A percentile compares a stretch with the other conserved stretches of the same genome.
phyloP scores from a whole-genome alignment of 2,797 vertebrate genomes.

The Euthynnus affinis region DNA sequence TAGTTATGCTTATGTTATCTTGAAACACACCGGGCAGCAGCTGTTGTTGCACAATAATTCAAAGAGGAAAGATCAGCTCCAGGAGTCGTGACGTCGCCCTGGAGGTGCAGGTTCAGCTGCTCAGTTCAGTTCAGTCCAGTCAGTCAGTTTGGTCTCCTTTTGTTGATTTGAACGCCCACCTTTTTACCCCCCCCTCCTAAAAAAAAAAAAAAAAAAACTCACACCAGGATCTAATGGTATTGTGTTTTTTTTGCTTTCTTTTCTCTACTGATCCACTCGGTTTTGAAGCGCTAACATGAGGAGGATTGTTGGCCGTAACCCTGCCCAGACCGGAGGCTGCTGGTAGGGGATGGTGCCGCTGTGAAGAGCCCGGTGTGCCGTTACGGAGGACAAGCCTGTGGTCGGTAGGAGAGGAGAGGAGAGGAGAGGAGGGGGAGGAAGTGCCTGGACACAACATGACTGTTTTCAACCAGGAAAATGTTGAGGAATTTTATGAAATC shows the following conservation, averaged over 20 bases:
- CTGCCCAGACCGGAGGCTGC: constrained; percentile 66
- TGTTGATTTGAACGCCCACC: constrained; percentile 56
- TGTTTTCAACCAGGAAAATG: constrained; percentile 93
- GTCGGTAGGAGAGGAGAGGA: no score
- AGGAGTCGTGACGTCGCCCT: constrained; percentile 70
- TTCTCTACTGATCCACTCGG: not conserved
- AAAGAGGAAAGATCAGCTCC: constrained; percentile 12
- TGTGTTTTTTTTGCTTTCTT: not conserved
- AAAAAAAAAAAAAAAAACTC: no score
- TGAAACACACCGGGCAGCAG: not conserved
- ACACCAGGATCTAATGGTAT: not conserved
- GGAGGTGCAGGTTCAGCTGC: constrained; percentile 62
- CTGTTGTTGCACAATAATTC: not conserved
- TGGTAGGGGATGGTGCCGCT: constrained; percentile 69
- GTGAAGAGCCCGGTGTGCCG: constrained; percentile 61
- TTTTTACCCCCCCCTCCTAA: no score
- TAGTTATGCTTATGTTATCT: not conserved
- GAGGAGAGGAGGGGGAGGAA: no score
- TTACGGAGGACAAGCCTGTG: constrained; percentile 49
- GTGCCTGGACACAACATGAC: constrained; percentile 88
- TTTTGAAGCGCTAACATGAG: constrained; percentile 63
- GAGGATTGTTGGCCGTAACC: constrained; percentile 39
- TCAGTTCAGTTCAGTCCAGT: no score
- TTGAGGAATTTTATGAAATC: constrained; percentile 93
- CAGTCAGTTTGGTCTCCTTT: constrained; percentile 46